Base-by-base conservation (phyloP, 1,140 invertebrate species). In the Drosophila pallidifrons region DNA sequence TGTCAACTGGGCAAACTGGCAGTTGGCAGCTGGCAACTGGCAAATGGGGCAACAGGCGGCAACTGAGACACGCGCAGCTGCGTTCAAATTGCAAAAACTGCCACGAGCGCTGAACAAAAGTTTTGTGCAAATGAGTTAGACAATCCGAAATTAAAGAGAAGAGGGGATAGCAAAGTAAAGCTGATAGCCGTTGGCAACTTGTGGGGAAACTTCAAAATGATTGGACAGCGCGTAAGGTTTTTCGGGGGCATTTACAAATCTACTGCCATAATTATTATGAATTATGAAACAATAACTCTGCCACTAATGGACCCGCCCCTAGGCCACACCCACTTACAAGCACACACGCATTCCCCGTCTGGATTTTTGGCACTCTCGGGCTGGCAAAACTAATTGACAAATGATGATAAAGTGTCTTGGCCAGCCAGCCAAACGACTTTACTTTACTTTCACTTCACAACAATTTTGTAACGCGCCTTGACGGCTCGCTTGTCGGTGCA, bases 361-460 rank as follows among this genome's bases (percentile, higher is more conserved):
- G 16, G n/a, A 51, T 43, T 71, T 52, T 52, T 41, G 74, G 51
- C 58, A 60, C 55, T 69, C 57, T 69, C 49, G 35, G 5, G 41
- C 46, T 47, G 46, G 43, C 81, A 88, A 25, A 25, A 88, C 85
- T 88, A 88, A 88, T 88, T 88, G 83, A 89, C 83, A 88, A 88
- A 88, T 88, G 83, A 89, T 88, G 83, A 88, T 89, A 89, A 83
- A 88, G 85, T 88, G 77, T 89, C 85, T 66, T 30, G 81, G 69
- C 67, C 82, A 57, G 70, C 20, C 20, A 20, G 25, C 75, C 49
- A 55, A 47, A 35, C 51, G 45, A 66, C 51, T 79, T 47, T 58
- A 64, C 55, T 63, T 41, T 43, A 73, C 49, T 59, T 52, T 15
- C 45, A 20, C 38, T 58, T 68, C 63, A 75, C 66, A 74, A 59